Evolutionary conservation across 2,113 vertebrate species (phyloP), one percentile per base, ranked within the genome.

Genomic region (Menidia beryllina): DNA sequence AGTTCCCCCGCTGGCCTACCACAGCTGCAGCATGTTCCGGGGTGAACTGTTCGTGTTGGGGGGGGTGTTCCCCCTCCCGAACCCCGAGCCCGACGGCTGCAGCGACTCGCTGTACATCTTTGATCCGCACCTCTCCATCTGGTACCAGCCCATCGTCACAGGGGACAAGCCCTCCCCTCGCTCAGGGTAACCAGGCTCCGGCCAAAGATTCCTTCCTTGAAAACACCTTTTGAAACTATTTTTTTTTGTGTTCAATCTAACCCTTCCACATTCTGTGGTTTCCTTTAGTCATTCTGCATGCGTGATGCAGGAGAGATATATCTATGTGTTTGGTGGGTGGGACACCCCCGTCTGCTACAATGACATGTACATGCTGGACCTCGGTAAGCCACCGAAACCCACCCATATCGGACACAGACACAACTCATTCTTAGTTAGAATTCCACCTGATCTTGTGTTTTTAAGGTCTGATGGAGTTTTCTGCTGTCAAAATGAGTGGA

Each of bases 401-500:
- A 21, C 63, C 25, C 38, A 12, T 3, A 41, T 36, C 3, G 4
- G 0, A 0, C 26, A 36, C 12, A 47, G 17, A 1, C 13, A 2
- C 6, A 14, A 43, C 14, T 1, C 7, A 20, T 3, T 3, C 0
- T 0, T 34, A 15, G 20, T 21, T 59, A 0, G 36, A 38, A n/a
- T 23, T 0, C 2, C 15, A 2, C 11, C 0, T 23, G 4, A 41
- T 38, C 51, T 69, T 2, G 61, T 9, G 81, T 34, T 81, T 36
- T 67, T 34, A n/a, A 95, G 94, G 94, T 26, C 81, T 95, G 61
- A 95, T 95, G 94, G 94, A 95, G 84, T 95, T 94, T 79, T 93
- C 93, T 58, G 72, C 65, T 12, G 92, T 95, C 47, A 89, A 84
- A 81, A 91, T 91, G 9, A 73, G 36, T n/a, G 94, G 94, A 36